Evolutionary conservation across 2,113 vertebrate genomes (phyloP).

Genomic region (Tachysurus vachellii): DNA sequence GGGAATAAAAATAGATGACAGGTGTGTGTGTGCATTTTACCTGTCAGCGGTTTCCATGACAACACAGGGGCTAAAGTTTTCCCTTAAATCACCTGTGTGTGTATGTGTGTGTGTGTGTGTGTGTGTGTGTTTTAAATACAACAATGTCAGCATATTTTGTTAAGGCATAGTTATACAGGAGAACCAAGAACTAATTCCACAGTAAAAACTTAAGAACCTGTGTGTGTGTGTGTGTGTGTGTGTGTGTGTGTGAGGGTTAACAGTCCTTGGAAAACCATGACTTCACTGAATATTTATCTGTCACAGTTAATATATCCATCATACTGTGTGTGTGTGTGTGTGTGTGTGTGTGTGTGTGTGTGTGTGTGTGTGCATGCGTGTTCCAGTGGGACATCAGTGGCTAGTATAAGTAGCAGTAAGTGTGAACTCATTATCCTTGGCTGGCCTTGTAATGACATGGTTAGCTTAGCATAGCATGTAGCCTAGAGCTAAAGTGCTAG

Average conservation of each 20-base stretch:
- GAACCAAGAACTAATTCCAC: neutral
- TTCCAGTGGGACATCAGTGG: neutral
- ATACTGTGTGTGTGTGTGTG: conserved; percentile 19
- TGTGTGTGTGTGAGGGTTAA: conserved; percentile 7
- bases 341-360: neutral
- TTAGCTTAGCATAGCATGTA: conserved; percentile 49
- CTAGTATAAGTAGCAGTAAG: conserved; percentile 20
- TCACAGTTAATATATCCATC: neutral
- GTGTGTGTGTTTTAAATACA: conserved; percentile 24
- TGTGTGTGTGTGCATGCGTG: conserved; percentile 22
- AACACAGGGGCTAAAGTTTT: conserved; percentile 31
- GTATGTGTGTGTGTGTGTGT: conserved; percentile 18
- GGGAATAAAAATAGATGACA: conserved; percentile 10
- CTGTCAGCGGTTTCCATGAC: conserved; percentile 52
- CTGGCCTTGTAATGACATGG: conserved; percentile 48
- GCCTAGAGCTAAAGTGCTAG: conserved; percentile 41
- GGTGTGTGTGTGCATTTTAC: conserved; percentile 31
- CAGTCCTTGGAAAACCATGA: conserved; percentile 10
- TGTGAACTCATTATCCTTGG: conserved; percentile 47
- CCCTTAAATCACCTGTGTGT: conserved; percentile 25
- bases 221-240: conserved; percentile 3
- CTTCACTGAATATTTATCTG: conserved; percentile 19
- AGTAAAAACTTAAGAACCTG: neutral
- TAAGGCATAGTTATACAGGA: neutral
- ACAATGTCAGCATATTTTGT: neutral